Evolutionary conservation across 2,113 vertebrate species (phyloP).

Genomic region (Synodontis membranacea): DNA sequence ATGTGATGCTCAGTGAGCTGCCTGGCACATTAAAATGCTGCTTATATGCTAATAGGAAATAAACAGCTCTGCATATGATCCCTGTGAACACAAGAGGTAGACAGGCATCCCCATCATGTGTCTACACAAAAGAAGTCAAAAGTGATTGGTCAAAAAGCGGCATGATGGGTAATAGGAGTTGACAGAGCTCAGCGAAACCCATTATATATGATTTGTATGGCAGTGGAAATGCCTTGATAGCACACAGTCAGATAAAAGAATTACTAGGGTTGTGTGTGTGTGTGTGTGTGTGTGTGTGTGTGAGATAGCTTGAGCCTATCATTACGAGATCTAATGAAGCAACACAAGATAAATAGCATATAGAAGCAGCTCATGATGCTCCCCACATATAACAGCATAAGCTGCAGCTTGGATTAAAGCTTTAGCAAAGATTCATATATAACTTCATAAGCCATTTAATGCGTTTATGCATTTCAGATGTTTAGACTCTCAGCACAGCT

Average conservation of each 20-base stretch:
- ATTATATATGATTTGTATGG: constrained; percentile 31
- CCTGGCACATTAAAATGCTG: constrained; percentile 23
- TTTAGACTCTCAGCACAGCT: constrained; percentile 22
- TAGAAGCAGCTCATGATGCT: not conserved
- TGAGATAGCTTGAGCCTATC: not conserved
- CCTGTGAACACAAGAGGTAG: not conserved
- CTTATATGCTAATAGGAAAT: constrained; percentile 38
- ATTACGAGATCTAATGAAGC: constrained; percentile 25
- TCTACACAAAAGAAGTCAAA: constrained; percentile 47
- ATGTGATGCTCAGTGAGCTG: constrained; percentile 45
- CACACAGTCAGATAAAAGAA: constrained; percentile 33
- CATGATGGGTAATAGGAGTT: constrained; percentile 37
- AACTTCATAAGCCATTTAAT: not conserved
- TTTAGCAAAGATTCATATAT: not conserved
- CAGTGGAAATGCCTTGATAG: constrained; percentile 22
- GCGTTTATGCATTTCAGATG: constrained; percentile 8
- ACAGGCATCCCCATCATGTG: constrained; percentile 39
- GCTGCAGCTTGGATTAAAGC: not conserved
- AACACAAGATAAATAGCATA: constrained; percentile 12
- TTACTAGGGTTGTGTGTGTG: not conserved
- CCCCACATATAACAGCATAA: not conserved
- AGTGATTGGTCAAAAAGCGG: constrained; percentile 22
- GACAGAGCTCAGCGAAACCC: constrained; percentile 44
- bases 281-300: not conserved
- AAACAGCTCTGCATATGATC: constrained; percentile 48